Evolutionary conservation across 2,888 invertebrate species (phyloP).

Genomic region (Chironomus riparius): DNA sequence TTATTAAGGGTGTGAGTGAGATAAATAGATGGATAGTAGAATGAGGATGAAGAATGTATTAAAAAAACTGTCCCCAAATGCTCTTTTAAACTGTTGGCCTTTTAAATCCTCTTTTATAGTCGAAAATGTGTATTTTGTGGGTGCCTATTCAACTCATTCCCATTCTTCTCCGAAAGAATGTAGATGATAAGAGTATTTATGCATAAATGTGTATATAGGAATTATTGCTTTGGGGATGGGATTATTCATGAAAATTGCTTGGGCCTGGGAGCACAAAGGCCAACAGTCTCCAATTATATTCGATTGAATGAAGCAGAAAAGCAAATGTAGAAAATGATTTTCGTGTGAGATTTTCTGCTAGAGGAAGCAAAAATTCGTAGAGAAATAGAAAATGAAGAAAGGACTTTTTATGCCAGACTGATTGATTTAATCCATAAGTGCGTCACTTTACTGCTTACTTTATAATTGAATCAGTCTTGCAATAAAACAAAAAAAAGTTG

Average conservation of each 20-base stretch:
- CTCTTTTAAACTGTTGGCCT: constrained; percentile 18
- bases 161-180: too few species aligned
- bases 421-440: constrained; percentile 19
- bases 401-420: constrained; percentile 1
- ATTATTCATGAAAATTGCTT: neutral
- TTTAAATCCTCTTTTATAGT: constrained; percentile 7
- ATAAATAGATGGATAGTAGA: too few species aligned
- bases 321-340: constrained; percentile 2
- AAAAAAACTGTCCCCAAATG: neutral
- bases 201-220: neutral
- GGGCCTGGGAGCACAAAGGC: neutral
- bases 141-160: neutral
- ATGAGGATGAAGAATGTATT: too few species aligned
- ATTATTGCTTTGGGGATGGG: neutral
- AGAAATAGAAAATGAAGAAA: neutral
- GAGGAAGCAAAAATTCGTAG: neutral
- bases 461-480: constrained; percentile 1
- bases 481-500: neutral
- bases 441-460: neutral
- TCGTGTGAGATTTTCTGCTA: constrained; percentile 19
- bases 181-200: neutral
- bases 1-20: too few species aligned
- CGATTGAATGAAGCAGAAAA: neutral
- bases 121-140: neutral
- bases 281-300: neutral